A percentile compares a stretch with the other conserved stretches of the same genome.
Conservation (phyloP, 30 jellyfish, hydroid and myxozoan species). For the Turritopsis dohrnii region DNA sequence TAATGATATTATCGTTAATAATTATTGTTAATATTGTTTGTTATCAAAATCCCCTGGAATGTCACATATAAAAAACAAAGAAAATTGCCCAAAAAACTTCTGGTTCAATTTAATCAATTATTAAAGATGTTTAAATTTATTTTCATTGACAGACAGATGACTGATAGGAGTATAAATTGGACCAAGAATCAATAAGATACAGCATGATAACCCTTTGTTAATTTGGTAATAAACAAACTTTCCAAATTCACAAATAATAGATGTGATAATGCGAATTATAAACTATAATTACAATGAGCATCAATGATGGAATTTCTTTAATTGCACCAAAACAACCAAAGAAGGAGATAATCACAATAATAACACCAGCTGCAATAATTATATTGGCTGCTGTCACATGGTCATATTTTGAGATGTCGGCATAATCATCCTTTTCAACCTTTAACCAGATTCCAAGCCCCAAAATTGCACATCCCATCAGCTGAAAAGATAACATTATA, state of each 20-base stretch:
- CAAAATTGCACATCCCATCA: conserved; percentile 77
- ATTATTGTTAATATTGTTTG: too few relatives aligned
- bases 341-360: conserved; percentile 61
- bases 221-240: too few relatives aligned
- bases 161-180: too few relatives aligned
- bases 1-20: too few relatives aligned
- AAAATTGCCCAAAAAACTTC: too few relatives aligned
- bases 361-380: conserved; percentile 79
- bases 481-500: conserved; percentile 34
- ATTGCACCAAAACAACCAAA: conserved; percentile 92
- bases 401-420: conserved; percentile 47
- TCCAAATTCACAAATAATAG: background rate
- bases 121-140: too few relatives aligned
- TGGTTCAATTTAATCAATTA: too few relatives aligned
- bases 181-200: too few relatives aligned
- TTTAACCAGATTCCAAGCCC: conserved; percentile 88
- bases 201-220: too few relatives aligned
- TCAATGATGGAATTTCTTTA: conserved; percentile 64
- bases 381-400: conserved; percentile 72
- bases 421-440: conserved; percentile 81
- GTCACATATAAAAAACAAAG: too few relatives aligned
- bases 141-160: too few relatives aligned
- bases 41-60: too few relatives aligned
- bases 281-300: conserved; percentile 38
- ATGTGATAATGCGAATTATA: background rate